Base-by-base conservation (phyloP, 2,888 invertebrate species). In the Agrochola lychnidis region DNA sequence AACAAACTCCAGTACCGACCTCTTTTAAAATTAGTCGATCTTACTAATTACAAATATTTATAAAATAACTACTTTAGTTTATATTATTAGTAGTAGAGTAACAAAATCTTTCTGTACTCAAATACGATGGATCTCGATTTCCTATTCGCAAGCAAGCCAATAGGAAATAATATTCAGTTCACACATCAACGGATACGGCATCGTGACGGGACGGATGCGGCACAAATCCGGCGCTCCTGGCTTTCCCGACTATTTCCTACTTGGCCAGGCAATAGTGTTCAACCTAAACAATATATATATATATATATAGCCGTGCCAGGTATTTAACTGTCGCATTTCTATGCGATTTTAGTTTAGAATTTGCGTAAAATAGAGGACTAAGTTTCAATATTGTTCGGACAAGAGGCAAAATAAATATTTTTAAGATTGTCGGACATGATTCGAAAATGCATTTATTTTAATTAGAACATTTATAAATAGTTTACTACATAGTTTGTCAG, bases 151-250 rank as follows among this genome's bases (percentile, higher is more conserved):
- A 62, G 30, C 22, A 45, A 25, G 16, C n/a, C n/a, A 70, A 64
- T 64, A 67, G 53, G 69, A 78, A 78, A 57, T 67, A 62, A 67
- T 56, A 67, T 62, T 42, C 25, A 61, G 30, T 48, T 67, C n/a
- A 30, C 53, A 56, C 16, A 62, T 7, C 56, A n/a, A 19, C 45
- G 5, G 45, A 57, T 16, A 56, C 10, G 68, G 25, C n/a, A n/a
- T 48, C 30, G 42, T 40, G 66, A 16, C 48, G 25, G 48, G 25
- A 56, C 72, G 80, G 30, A 62, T 67, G 30, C 73, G 62, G 42
- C 30, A 59, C 12, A 19, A 19, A 51, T 45, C 16, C 36, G 57
- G 40, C 10, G 19, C n/a, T 40, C 9, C 56, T n/a, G 56, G 45
- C 19, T 36, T n/a, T 10, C 4, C 16, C 19, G 42, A 19, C 61